These are phyloP conservation scores for Tethya wilhelma DNA, from an alignment of 37 sponge, comb jelly and placozoan species.

Conservation along the genomic window DNA sequence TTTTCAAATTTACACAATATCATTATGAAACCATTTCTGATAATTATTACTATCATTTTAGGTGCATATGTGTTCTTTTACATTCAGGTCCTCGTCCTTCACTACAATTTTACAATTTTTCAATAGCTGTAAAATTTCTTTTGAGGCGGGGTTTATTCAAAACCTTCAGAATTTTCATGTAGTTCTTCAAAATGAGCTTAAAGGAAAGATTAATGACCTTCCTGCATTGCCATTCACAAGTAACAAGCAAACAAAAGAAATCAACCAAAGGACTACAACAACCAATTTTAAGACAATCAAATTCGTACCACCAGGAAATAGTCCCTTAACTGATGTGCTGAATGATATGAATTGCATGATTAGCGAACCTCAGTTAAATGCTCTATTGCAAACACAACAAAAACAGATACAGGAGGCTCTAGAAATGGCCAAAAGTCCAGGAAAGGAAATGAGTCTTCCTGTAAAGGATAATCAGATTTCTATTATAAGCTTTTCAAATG, in stretches of 20 bases:
- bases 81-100: not conserved
- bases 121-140: not conserved
- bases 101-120: not conserved
- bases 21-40: not conserved
- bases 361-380: not conserved
- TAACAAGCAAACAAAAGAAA: not conserved
- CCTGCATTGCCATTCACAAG: not conserved
- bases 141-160: not conserved
- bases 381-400: not conserved
- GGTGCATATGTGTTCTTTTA: too few species aligned
- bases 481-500: not conserved
- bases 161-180: not conserved
- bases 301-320: too few species aligned
- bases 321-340: not conserved
- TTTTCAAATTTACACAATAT: not conserved
- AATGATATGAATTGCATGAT: not conserved
- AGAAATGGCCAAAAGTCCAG: not conserved
- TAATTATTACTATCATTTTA: not conserved
- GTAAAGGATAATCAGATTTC: not conserved
- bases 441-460: not conserved
- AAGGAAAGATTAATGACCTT: not conserved
- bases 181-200: not conserved
- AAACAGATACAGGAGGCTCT: not conserved
- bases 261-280: not conserved
- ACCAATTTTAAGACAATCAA: too few species aligned